phyloP scores from a whole-genome alignment of 2,888 invertebrate genomes.

The Esperia sulphurella region DNA sequence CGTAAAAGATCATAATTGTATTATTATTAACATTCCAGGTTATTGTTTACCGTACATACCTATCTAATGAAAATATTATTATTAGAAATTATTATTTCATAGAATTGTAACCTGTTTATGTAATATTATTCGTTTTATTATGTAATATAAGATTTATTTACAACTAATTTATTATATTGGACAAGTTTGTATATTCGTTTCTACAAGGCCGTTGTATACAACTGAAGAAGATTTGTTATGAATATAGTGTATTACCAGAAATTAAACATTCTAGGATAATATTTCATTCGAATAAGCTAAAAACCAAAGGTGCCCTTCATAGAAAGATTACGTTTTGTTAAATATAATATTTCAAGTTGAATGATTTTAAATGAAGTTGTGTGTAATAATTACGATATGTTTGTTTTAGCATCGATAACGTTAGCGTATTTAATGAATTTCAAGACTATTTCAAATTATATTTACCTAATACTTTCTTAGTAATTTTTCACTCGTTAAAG shows the following conservation, averaged over 20 bases:
- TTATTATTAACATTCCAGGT: conserved; percentile 77
- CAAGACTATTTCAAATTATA: conserved; percentile 78
- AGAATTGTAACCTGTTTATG: conserved; percentile 63
- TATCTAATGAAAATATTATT: conserved; percentile 48
- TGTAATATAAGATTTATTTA: conserved; percentile 77
- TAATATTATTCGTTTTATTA: conserved; percentile 64
- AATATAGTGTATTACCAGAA: conserved; percentile 71
- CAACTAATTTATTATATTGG: conserved; percentile 68
- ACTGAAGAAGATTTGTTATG: conserved; percentile 70
- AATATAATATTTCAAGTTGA: conserved; percentile 77
- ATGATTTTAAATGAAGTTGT: conserved; percentile 75
- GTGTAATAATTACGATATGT: conserved; percentile 71
- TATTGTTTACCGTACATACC: conserved; percentile 62
- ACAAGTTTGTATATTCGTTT: conserved; percentile 65
- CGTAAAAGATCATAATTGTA: conserved; percentile 51
- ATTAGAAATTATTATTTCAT: conserved; percentile 58
- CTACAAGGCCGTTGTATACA: conserved; percentile 69
- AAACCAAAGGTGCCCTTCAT: conserved; percentile 93
- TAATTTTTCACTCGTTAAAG: conserved; percentile 76
- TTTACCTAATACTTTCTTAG: conserved; percentile 76
- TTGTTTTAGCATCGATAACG: conserved; percentile 75
- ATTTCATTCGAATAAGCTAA: conserved; percentile 84
- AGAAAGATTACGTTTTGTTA: conserved; percentile 79
- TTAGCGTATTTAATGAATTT: conserved; percentile 74
- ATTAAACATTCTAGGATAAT: conserved; percentile 76